Base-by-base conservation (phyloP, 2,888 invertebrate species). In the Tachina lurida region DNA sequence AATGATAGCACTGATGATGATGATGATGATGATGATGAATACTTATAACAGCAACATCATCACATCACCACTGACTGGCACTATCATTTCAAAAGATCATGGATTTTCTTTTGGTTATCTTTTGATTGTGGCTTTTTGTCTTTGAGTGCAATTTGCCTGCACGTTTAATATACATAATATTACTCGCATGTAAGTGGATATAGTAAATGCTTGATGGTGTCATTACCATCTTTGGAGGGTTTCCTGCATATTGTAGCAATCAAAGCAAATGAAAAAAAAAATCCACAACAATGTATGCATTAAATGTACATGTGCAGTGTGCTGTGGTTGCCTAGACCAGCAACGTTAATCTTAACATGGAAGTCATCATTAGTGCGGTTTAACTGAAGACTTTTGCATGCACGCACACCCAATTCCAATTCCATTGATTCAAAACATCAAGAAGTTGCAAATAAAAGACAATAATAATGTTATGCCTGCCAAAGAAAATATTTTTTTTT, bases 201-300 rank as follows among this genome's bases (percentile, higher is more conserved):
- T 12, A 65, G 10, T n/a, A 22, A 71, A 58, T 19, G 68, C 15
- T 49, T 41, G 71, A 17, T 78, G 83, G 86, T 86, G 86, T 83
- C 86, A 86, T 86, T 86, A 83, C 86, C 86, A 86, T 86, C 75
- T 86, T 86, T 86, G 75, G 54, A 79, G 82, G 85, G 85, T 78
- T 82, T 86, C 79, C 70, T 62, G 41, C 41, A 68, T 58, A 22
- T 45, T 71, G 58, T 47, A 49, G n/a, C 17, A 45, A 75, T 22
- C 43, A 75, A 52, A 58, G 31, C 13, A 22, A 19, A n/a, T 62
- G 10, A 31, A 56, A 60, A 70, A 56, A 67, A 70, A 63, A 22
- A 43, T 63, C 41, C 45, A 71, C 70, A 70, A 63, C 68, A 79
- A 67, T 80, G 58, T 60, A 41, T 56, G 8, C 15, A 22, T 43